Base-by-base conservation (phyloP, 2,113 vertebrate genomes). In the Hoplias malabaricus region DNA sequence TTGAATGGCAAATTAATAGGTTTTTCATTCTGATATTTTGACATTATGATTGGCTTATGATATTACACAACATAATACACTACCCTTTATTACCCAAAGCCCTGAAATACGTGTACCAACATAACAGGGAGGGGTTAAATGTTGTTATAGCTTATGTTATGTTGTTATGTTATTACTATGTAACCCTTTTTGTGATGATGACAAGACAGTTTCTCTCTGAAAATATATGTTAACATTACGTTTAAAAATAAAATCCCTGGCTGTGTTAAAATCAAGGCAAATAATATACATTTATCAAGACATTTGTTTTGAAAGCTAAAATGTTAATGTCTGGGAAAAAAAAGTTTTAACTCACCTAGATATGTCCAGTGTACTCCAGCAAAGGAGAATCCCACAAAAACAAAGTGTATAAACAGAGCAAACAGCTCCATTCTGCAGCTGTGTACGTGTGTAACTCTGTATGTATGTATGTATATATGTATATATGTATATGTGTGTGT, bases 341-440 rank as follows among this genome's bases (percentile, higher is more conserved):
- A 29, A 1, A 31, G 14, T 4, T 27, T 36, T 21, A 31, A 19
- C 86, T 67, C 86, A 91, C 93, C 93, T 86, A 71, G 82, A 76
- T 94, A 93, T 31, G 93, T 92, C 93, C 93, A 94, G 69, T 91
- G 91, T 23, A 91, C 87, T 7, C 77, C 88, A 40, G 89, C 88
- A 43, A 25, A 61, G 36, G 75, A 84, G 4, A 81, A 69, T 3
- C 25, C 71, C 13, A 89, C 9, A 34, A 85, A 67, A 75, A 84
- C 3, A 9, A 82, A 73, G 31, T 71, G 73, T 78, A 89, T 31
- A 10, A 90, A 53, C 63, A 67, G 56, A 5, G 63, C 68, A 62
- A 89, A 46, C 69, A 83, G 3, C 73, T 87, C 81, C 92, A 92
- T 92, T 54, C n/a, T 10, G 6, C 48, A 9, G 33, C 34, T 34